Evolutionary conservation across 2,888 invertebrate species (phyloP).

Genomic region (Smittia sp.): DNA sequence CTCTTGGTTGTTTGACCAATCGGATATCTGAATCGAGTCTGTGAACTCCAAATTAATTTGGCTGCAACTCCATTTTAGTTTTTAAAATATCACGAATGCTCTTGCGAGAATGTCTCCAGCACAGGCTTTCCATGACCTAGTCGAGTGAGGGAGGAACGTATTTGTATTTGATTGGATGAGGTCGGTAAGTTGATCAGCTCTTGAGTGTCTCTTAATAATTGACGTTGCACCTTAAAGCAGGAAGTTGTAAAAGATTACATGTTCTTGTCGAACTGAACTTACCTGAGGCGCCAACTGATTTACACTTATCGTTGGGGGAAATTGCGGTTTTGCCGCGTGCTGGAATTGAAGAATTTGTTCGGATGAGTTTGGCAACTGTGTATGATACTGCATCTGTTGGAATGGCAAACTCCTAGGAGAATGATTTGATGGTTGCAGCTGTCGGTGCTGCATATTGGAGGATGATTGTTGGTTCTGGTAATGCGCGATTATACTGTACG

Average conservation of each 20-base stretch:
- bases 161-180: conserved; percentile 51
- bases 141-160: conserved; percentile 45
- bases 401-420: conserved; percentile 24
- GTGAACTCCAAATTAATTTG: too few species aligned
- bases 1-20: too few species aligned
- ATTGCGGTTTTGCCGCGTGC: conserved; percentile 50
- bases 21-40: too few species aligned
- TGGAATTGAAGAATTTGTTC: conserved; percentile 13
- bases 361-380: neutral
- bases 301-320: conserved; percentile 54
- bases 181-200: conserved; percentile 55
- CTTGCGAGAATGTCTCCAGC: conserved; percentile 56
- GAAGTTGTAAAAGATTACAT: neutral
- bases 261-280: neutral
- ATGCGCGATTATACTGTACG: conserved; percentile 56
- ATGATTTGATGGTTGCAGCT: conserved; percentile 28
- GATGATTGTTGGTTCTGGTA: conserved; percentile 55
- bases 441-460: conserved; percentile 20
- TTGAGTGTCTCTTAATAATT: conserved; percentile 53
- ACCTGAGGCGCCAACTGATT: conserved; percentile 53
- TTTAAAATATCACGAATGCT: conserved; percentile 56
- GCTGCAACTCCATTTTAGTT: conserved; percentile 46
- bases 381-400: conserved; percentile 25
- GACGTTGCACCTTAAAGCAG: conserved; percentile 54
- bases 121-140: conserved; percentile 50